Evolutionary conservation across 2,888 invertebrate genomes (phyloP), one percentile per base, ranked within the genome.

Genomic region (Apeira syringaria): DNA sequence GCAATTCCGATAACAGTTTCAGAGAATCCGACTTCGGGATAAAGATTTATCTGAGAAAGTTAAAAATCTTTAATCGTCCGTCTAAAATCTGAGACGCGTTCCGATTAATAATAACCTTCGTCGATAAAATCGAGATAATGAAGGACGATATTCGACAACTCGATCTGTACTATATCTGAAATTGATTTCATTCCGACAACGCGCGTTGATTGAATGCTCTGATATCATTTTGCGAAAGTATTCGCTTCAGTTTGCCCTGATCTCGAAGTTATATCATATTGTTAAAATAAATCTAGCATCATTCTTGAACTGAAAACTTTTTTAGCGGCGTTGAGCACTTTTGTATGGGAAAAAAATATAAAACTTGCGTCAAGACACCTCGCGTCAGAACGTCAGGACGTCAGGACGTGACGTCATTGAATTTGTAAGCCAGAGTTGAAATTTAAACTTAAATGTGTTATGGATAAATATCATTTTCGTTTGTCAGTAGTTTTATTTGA

Each of bases 71-170:
- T 77, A 79, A 85, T 84, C 78, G 66, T 56, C 60, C 71, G 75
- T 80, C 82, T 77, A 79, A 80, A 82, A 72, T 75, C 74, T 69
- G 74, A 68, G 61, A 59, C 62, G 71, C 70, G 77, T 72, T 71
- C 72, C 80, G 79, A 81, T 88, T 86, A 84, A 85, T 77, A 87
- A 82, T 84, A 86, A 87, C 74, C 72, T 67, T 64, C 68, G 67
- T 57, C 65, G 88, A 89, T 86, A 88, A 85, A 83, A 88, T 88
- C 88, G 72, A 80, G 75, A 80, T 86, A 88, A 88, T 86, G 84
- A 86, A 85, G 84, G 82, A 83, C 83, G 80, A 84, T 77, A 74
- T 71, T 64, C 63, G 66, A 73, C 75, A 83, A 82, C 76, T 67
- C 69, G 80, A 81, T 83, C 62, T 59, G 56, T 53, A 60, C 64